phyloP scores from a whole-genome alignment of 2,888 invertebrate species.

The Anoncus sp. region DNA sequence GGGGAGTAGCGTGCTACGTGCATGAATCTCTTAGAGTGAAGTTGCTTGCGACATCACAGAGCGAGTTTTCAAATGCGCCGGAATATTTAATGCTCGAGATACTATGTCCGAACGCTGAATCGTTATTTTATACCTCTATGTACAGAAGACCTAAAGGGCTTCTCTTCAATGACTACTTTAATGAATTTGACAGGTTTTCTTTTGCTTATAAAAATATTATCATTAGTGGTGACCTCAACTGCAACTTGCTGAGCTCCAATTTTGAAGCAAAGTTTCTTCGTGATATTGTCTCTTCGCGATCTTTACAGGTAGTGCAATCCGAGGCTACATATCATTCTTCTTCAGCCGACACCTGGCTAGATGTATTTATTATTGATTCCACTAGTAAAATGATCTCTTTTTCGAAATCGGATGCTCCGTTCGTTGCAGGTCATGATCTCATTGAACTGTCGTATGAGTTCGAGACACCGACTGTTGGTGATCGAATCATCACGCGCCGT shows the following conservation, averaged over 20 bases:
- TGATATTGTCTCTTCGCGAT: not conserved
- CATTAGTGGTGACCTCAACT: conserved; percentile 13
- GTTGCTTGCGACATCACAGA: not conserved
- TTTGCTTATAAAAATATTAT: conserved; percentile 20
- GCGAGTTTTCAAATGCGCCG: not conserved
- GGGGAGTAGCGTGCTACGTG: conserved; percentile 12
- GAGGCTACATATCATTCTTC: conserved; percentile 4
- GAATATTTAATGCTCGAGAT: conserved; percentile 14
- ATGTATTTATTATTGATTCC: conserved; percentile 13
- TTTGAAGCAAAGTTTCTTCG: not conserved
- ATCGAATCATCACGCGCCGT: not conserved
- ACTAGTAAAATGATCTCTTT: not conserved
- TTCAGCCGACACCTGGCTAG: not conserved
- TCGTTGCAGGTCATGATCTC: conserved; percentile 34
- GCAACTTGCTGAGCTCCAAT: not conserved
- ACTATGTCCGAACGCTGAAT: not conserved
- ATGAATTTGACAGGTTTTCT: not conserved
- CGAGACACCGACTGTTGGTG: not conserved
- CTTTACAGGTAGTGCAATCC: not conserved
- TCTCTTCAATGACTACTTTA: not conserved
- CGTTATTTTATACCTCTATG: not conserved
- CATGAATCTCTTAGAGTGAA: not conserved
- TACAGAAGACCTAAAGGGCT: conserved; percentile 4
- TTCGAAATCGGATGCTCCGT: conserved; percentile 26
- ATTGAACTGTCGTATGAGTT: conserved; percentile 4